Evolutionary conservation across 2,888 invertebrate genomes (phyloP).

Genomic region (Hoplodrina blanda): DNA sequence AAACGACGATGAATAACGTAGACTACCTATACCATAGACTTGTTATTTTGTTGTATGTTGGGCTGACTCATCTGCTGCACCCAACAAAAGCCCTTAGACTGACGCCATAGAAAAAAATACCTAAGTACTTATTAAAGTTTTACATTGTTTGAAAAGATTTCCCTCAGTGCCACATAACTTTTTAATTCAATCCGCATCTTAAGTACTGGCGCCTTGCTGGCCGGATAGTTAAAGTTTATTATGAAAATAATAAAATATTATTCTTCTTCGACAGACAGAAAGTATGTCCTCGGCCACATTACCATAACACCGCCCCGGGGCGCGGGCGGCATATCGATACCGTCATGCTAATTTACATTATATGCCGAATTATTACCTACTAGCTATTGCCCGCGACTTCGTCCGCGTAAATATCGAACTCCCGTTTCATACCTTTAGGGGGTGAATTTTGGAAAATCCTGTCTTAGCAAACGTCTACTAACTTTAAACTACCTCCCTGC

Average conservation of each 20-base stretch:
- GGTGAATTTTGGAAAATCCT: no score
- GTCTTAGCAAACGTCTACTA: no score
- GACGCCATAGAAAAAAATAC: slow-evolving; percentile 7
- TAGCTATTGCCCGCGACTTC: neutral
- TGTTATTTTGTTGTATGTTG: slow-evolving; percentile 5
- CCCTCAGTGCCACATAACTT: neutral
- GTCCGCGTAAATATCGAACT: no score
- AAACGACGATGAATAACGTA: slow-evolving; percentile 2
- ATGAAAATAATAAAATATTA: slow-evolving; percentile 49
- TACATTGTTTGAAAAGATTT: slow-evolving; percentile 9
- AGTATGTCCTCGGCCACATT: slow-evolving; percentile 55
- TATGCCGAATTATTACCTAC: slow-evolving; percentile 57
- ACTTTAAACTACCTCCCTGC: no score
- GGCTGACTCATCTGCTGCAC: slow-evolving; percentile 42
- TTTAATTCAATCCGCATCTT: slow-evolving; percentile 6
- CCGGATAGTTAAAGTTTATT: slow-evolving; percentile 44
- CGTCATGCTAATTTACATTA: slow-evolving; percentile 67
- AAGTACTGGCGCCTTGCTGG: slow-evolving; percentile 23
- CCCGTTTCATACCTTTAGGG: no score
- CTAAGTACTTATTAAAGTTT: neutral
- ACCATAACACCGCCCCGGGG: slow-evolving; percentile 51
- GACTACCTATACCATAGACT: slow-evolving; percentile 6
- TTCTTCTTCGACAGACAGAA: slow-evolving; percentile 43
- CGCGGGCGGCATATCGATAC: slow-evolving; percentile 47
- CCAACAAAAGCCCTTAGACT: slow-evolving; percentile 17